Conservation (phyloP, 2,797 vertebrate species). For the Coregonus suidteri region DNA sequence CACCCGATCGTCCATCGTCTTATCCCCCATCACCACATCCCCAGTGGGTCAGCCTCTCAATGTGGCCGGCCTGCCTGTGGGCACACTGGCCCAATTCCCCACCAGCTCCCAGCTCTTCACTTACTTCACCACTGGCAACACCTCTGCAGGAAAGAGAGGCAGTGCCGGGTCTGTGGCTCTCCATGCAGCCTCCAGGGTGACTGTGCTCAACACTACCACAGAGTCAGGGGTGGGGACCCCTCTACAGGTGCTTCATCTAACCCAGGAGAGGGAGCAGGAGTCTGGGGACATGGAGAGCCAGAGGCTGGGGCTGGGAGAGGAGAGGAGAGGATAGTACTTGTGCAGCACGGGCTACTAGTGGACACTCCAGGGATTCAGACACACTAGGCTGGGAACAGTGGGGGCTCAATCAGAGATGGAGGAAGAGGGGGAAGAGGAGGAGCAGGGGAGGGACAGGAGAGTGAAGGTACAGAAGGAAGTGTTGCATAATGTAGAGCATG, state of each 20-base stretch:
- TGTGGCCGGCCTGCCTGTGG: slow-evolving; percentile 76
- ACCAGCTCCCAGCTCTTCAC: slow-evolving; percentile 78
- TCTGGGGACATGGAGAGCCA: slow-evolving; percentile 71
- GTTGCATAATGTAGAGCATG: slow-evolving; percentile 31
- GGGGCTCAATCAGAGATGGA: slow-evolving; percentile 46
- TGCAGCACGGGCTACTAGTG: no score
- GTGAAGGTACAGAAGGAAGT: slow-evolving; percentile 44
- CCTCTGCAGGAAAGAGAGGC: slow-evolving; percentile 43
- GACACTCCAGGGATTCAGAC: slow-evolving; percentile 21
- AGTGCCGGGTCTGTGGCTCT: slow-evolving; percentile 63
- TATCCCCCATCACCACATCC: slow-evolving; percentile 76
- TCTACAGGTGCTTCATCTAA: slow-evolving; percentile 67
- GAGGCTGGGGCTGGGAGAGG: slow-evolving; percentile 49
- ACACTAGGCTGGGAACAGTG: background rate
- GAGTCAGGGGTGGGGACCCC: slow-evolving; percentile 77
- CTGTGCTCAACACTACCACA: slow-evolving; percentile 75
- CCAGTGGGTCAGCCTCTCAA: slow-evolving; percentile 80
- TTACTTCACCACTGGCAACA: slow-evolving; percentile 72
- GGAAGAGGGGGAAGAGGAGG: slow-evolving; percentile 70
- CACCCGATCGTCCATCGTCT: slow-evolving; percentile 70
- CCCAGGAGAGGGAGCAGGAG: slow-evolving; percentile 61
- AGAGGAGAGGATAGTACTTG: slow-evolving; percentile 5
- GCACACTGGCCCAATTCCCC: slow-evolving; percentile 77
- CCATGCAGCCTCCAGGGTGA: slow-evolving; percentile 73
- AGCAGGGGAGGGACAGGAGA: slow-evolving; percentile 49